Conservation (phyloP, 2,888 invertebrate species). For the Euzetes globulus region DNA sequence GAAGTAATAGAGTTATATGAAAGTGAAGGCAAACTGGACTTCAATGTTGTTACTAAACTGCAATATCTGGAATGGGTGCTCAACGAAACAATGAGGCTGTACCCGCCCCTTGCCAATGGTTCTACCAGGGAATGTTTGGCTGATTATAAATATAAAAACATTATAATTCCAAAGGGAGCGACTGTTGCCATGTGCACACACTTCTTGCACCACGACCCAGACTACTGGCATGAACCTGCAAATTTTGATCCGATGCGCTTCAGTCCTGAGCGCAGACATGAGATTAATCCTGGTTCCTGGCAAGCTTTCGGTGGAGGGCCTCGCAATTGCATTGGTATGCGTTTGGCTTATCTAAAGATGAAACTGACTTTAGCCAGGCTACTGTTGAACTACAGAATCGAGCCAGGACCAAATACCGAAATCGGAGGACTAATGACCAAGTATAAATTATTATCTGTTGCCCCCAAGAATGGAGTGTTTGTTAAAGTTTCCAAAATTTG, state of each 20-base stretch:
- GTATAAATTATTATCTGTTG: constrained; percentile 1
- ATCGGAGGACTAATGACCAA: constrained; percentile 8
- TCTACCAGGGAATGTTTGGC: constrained; percentile 28
- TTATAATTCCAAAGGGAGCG: constrained; percentile 48
- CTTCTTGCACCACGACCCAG: constrained; percentile 55
- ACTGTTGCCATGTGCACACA: constrained; percentile 54
- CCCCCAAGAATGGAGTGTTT: constrained; percentile 32
- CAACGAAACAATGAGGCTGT: constrained; percentile 38
- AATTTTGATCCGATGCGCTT: constrained; percentile 56
- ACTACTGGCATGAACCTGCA: constrained; percentile 54
- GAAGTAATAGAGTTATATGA: constrained; percentile 34
- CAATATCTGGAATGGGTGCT: constrained; percentile 40
- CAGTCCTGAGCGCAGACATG: neutral
- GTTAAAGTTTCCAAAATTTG: too few relatives aligned
- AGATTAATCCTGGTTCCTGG: constrained; percentile 22
- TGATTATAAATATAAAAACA: constrained; percentile 44
- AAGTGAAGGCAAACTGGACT: constrained; percentile 37
- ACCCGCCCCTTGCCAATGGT: constrained; percentile 38
- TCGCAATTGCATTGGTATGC: constrained; percentile 32
- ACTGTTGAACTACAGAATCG: constrained; percentile 5
- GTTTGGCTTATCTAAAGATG: constrained; percentile 17
- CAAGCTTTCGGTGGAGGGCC: constrained; percentile 33
- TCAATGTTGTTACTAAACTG: constrained; percentile 37
- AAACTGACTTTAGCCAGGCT: constrained; percentile 24
- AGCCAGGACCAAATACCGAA: constrained; percentile 23